Percentiles rank a stretch among this genome's conserved stretches.
These are phyloP conservation scores for Dasysyrphus albostriatus DNA, from an alignment of 2,888 invertebrate genomes.

Conservation along the genomic window DNA sequence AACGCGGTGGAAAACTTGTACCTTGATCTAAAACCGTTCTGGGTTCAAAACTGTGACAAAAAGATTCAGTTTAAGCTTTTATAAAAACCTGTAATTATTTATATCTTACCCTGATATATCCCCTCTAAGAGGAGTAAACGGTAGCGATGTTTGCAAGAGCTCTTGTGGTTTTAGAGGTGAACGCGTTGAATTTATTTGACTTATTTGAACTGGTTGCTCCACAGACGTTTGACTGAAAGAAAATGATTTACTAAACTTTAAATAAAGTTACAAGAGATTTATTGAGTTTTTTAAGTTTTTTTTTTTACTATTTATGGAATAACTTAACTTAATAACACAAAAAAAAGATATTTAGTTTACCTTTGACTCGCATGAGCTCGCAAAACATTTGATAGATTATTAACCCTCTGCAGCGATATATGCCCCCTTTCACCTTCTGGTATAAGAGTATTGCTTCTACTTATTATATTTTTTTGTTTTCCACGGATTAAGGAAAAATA, in stretches of 20 bases:
- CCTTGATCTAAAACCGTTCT: conserved; percentile 17
- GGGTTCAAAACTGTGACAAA: background rate
- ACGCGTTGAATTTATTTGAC: background rate
- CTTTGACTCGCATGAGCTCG: conserved; percentile 52
- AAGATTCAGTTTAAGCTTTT: background rate
- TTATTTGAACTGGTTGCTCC: conserved; percentile 38
- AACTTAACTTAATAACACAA: background rate
- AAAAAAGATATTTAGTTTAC: conserved; percentile 16
- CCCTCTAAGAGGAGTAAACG: conserved; percentile 35
- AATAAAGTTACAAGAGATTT: background rate
- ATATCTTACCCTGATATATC: conserved; percentile 36
- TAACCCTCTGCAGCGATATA: conserved; percentile 23
- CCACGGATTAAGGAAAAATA: conserved; percentile 21
- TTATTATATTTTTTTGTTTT: conserved; percentile 13
- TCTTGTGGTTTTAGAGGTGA: conserved; percentile 37
- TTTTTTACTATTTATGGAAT: too few relatives aligned
- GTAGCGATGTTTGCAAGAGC: conserved; percentile 24
- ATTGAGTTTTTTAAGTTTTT: background rate
- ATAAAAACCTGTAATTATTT: background rate
- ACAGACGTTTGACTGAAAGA: conserved; percentile 33
- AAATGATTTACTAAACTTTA: background rate
- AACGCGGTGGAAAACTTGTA: conserved; percentile 18
- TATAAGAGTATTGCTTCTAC: background rate
- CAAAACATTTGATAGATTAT: conserved; percentile 38
- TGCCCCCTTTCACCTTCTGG: conserved; percentile 15